Evolutionary conservation across 2,113 vertebrate species (phyloP).

Genomic region (Tricholaema leucomelas): DNA sequence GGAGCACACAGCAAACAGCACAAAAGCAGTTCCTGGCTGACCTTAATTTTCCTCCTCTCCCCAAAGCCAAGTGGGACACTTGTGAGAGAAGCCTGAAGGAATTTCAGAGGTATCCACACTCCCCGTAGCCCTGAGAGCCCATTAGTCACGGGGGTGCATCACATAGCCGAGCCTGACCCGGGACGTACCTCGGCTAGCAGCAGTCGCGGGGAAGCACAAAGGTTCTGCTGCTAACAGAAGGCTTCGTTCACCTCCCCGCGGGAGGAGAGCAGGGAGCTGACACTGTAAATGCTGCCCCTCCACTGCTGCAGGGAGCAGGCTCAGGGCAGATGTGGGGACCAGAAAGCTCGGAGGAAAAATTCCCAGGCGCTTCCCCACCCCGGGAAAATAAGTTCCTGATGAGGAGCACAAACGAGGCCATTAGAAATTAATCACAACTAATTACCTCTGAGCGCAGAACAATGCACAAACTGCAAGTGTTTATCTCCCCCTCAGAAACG

Average conservation of each 20-base stretch:
- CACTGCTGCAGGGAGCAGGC: constrained; percentile 4
- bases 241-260: constrained; percentile 26
- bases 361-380: constrained; percentile 11
- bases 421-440: constrained; percentile 48
- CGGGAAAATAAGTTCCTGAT: constrained; percentile 11
- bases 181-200: constrained; percentile 31
- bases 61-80: not conserved
- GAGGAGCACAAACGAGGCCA: not conserved
- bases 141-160: not conserved
- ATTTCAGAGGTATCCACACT: not conserved
- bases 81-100: not conserved
- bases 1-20: not conserved
- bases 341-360: not conserved
- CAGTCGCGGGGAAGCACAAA: constrained; percentile 31
- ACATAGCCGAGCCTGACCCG: constrained; percentile 4
- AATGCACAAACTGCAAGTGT: not conserved
- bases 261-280: constrained; percentile 5
- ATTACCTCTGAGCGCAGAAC: not conserved
- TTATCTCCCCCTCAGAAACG: not conserved
- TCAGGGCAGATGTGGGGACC: not conserved
- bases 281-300: constrained; percentile 35
- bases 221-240: constrained; percentile 33
- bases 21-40: not conserved
- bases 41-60: not conserved
- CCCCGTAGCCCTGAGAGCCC: constrained; percentile 28